phyloP scores from a whole-genome alignment of 1,140 invertebrate genomes.

The Zeugodacus cucurbitae region DNA sequence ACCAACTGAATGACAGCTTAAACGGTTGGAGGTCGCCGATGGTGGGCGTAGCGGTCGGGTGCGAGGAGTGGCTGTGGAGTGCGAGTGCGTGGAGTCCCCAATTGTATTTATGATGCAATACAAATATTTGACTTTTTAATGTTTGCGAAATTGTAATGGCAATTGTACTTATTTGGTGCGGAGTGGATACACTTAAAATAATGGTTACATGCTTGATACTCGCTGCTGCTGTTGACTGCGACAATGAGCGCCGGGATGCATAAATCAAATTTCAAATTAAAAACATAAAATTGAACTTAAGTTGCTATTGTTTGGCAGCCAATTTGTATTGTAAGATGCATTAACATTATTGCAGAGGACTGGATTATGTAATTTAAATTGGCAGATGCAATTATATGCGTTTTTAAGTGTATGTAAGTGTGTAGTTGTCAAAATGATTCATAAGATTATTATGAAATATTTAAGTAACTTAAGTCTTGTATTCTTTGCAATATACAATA shows the following conservation, averaged over 20 bases:
- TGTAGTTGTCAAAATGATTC: too few species aligned
- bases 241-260: neutral
- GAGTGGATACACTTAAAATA: neutral
- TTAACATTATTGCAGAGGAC: neutral
- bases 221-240: neutral
- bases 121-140: constrained; percentile 26
- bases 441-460: too few species aligned
- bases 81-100: too few species aligned
- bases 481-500: too few species aligned
- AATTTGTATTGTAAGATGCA: neutral
- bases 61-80: neutral
- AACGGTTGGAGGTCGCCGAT: constrained; percentile 1
- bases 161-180: neutral
- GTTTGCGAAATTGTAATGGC: neutral
- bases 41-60: neutral
- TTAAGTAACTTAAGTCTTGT: too few species aligned
- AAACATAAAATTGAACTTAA: neutral
- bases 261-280: constrained; percentile 5
- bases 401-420: too few species aligned
- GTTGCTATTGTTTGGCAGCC: neutral
- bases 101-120: constrained; percentile 17
- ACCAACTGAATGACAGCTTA: constrained; percentile 32
- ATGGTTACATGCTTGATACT: neutral
- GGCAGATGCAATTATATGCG: neutral
- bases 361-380: neutral